Conservation (phyloP, 2,113 vertebrate genomes). For the Cardinalis cardinalis region DNA sequence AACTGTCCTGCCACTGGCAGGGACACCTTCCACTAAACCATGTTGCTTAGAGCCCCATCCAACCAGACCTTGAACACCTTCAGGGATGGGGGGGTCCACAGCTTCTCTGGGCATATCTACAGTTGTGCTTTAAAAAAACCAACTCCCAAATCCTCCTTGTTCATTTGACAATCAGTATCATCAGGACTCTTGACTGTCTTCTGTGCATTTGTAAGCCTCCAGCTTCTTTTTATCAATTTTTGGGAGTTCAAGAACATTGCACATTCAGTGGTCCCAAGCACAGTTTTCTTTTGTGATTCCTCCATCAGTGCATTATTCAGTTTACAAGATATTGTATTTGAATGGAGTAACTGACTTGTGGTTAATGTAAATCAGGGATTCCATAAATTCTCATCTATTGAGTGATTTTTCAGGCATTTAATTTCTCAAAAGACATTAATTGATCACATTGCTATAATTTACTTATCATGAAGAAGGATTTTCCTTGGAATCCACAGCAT, state of each 20-base stretch:
- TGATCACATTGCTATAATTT: not conserved
- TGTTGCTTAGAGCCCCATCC: not conserved
- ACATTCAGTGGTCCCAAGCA: not conserved
- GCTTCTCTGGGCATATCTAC: not conserved
- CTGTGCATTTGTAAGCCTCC: not conserved
- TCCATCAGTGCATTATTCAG: not conserved
- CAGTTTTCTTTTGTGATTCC: not conserved
- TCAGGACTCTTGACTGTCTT: not conserved
- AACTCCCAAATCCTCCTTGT: fast-evolving
- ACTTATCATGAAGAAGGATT: not conserved
- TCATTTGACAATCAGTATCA: not conserved
- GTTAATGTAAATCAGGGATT: not conserved
- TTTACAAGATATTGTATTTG: not conserved
- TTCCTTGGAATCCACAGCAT: not conserved
- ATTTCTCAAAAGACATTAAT: not conserved
- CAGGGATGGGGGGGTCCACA: not conserved
- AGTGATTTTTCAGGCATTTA: not conserved
- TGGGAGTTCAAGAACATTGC: not conserved
- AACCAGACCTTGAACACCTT: not conserved
- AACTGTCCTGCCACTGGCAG: not conserved
- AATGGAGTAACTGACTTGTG: not conserved
- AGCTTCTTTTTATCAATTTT: not conserved
- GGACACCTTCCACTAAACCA: not conserved
- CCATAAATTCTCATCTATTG: not conserved
- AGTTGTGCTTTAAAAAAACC: not conserved